Evolutionary conservation across 2,113 vertebrate species (phyloP).

Genomic region (Chionis minor): DNA sequence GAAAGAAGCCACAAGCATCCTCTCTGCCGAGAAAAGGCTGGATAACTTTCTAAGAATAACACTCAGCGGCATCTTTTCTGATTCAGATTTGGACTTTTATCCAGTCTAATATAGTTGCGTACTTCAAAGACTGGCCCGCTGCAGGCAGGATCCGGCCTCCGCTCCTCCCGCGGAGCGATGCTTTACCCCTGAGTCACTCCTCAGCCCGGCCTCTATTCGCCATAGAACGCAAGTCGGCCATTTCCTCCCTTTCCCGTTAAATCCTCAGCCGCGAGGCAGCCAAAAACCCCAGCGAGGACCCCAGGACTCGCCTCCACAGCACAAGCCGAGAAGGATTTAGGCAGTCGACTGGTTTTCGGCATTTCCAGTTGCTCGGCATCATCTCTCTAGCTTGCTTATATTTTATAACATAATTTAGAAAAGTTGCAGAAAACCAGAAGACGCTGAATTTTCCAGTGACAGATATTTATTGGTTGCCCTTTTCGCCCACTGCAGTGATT

Average conservation of each 20-base stretch:
- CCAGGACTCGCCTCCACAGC: neutral
- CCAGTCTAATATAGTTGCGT: neutral
- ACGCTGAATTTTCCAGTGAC: neutral
- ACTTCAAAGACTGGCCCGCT: neutral
- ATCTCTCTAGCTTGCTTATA: accelerated
- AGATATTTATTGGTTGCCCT: neutral
- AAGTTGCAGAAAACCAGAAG: neutral
- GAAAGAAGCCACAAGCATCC: constrained; percentile 7
- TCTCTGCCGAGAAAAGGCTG: neutral
- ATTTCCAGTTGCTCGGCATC: neutral
- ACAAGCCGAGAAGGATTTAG: accelerated
- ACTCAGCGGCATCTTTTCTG: neutral
- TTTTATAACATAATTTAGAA: neutral
- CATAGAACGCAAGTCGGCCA: neutral
- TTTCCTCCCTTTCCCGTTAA: neutral
- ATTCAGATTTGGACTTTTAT: neutral
- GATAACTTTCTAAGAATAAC: neutral
- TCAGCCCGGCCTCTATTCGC: neutral
- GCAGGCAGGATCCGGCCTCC: neutral
- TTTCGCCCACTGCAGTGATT: neutral
- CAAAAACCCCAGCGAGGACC: neutral
- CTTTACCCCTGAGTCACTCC: constrained; percentile 4
- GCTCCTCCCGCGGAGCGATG: neutral
- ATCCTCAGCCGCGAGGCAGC: neutral
- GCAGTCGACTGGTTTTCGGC: neutral